Percentiles rank a stretch among this genome's conserved stretches.
Evolutionary conservation across 2,113 vertebrate species (phyloP).

Genomic region (Bucco capensis): DNA sequence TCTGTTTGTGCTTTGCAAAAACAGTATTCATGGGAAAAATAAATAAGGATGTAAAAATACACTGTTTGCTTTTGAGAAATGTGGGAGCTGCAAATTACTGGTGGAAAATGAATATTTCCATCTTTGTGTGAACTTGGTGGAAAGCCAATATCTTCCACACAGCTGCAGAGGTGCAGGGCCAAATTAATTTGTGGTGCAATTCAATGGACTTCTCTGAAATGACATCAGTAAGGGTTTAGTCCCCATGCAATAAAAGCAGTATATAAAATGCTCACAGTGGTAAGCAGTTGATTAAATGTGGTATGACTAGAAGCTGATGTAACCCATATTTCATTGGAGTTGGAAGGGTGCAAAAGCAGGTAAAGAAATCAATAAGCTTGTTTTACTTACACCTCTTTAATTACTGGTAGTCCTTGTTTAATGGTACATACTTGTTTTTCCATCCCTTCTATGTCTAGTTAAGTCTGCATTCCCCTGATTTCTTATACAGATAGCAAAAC

Average conservation of each 20-base stretch:
- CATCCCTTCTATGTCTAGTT: not conserved
- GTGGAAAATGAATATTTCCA: slow-evolving; percentile 57
- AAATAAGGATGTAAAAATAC: slow-evolving; percentile 58
- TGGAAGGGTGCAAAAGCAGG: not conserved
- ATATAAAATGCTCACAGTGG: not conserved
- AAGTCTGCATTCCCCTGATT: not conserved
- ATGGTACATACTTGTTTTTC: not conserved
- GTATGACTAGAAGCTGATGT: not conserved
- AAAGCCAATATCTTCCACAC: slow-evolving; percentile 60
- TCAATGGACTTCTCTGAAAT: slow-evolving; percentile 23
- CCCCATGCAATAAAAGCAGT: not conserved
- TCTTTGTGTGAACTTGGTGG: slow-evolving; percentile 63
- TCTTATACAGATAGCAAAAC: not conserved
- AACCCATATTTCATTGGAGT: not conserved
- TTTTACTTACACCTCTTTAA: not conserved
- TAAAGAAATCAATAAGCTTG: not conserved
- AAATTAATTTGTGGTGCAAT: slow-evolving; percentile 39
- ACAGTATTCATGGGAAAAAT: slow-evolving; percentile 38
- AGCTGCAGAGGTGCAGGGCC: slow-evolving; percentile 66
- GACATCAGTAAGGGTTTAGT: slow-evolving; percentile 7
- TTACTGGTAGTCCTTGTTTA: not conserved
- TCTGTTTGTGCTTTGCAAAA: slow-evolving; percentile 39
- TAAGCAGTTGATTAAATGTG: not conserved
- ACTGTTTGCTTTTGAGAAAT: slow-evolving; percentile 48
- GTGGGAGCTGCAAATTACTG: slow-evolving; percentile 49